Percentiles rank a stretch among this genome's conserved stretches.
Evolutionary conservation across 2,113 vertebrate species (phyloP).

Genomic region (Apus apus): DNA sequence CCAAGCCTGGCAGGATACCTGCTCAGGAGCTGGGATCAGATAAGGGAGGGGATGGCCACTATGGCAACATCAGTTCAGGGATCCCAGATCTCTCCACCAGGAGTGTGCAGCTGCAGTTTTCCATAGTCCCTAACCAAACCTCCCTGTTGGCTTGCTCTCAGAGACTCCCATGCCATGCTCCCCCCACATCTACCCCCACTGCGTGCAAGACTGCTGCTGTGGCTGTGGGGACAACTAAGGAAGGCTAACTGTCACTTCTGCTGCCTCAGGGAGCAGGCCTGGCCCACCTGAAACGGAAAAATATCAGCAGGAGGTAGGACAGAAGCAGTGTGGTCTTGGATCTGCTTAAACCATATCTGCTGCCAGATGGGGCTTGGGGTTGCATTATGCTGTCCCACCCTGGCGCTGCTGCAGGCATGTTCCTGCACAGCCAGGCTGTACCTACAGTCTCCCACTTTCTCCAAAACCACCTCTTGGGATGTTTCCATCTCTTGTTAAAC

Average conservation of each 20-base stretch:
- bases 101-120: neutral
- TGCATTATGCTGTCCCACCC: neutral
- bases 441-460: neutral
- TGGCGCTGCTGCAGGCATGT: neutral
- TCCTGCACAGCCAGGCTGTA: neutral
- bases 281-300: neutral
- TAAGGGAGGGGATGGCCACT: neutral
- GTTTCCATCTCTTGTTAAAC: neutral
- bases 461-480: neutral
- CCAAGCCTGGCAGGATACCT: neutral
- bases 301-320: neutral
- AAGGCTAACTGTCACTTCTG: neutral
- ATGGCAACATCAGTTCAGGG: neutral
- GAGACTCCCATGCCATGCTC: neutral
- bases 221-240: neutral
- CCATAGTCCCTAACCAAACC: neutral
- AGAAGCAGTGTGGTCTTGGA: neutral
- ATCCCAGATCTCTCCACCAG: neutral
- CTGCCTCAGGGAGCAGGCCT: neutral
- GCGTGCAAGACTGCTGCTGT: neutral
- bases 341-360: neutral
- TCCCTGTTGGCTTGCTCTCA: accelerated
- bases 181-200: accelerated
- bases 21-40: neutral
- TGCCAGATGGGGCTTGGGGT: neutral